phyloP scores from a whole-genome alignment of 2,888 invertebrate genomes.

The Lithophane semibrunnea region DNA sequence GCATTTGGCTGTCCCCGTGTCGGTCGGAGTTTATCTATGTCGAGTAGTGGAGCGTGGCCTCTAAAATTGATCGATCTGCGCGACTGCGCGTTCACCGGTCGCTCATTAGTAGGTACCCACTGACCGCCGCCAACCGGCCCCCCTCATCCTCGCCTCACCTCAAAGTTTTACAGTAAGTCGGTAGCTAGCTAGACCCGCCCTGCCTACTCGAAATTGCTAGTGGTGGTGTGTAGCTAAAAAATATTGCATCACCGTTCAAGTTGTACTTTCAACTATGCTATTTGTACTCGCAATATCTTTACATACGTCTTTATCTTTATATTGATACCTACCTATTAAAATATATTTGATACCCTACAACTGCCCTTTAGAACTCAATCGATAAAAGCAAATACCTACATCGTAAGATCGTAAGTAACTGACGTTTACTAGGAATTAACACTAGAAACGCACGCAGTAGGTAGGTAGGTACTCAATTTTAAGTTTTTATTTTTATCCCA shows the following conservation, averaged over 20 bases:
- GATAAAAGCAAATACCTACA: slow-evolving; percentile 10
- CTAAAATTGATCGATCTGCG: slow-evolving; percentile 14
- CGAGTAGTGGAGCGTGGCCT: background rate
- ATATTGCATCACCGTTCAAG: slow-evolving; percentile 5
- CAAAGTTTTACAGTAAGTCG: background rate
- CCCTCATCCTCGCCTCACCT: background rate
- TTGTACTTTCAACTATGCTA: background rate
- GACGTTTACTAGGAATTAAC: background rate
- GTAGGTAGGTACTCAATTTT: background rate
- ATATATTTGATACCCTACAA: slow-evolving; percentile 4
- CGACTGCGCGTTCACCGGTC: slow-evolving; percentile 6
- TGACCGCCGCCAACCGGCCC: background rate
- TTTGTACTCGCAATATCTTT: background rate
- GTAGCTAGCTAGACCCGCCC: background rate
- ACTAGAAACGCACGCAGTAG: background rate
- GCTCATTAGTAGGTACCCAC: background rate
- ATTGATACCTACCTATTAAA: background rate
- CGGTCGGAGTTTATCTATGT: background rate
- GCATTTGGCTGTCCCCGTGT: background rate
- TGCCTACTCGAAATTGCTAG: background rate
- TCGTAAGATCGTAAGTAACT: too few relatives aligned
- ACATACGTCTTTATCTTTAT: background rate
- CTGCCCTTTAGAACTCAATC: slow-evolving; percentile 23
- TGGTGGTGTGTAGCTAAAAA: slow-evolving; percentile 2
- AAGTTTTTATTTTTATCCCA: background rate